Conservation (phyloP, 2,113 vertebrate species). For the Rhabdomys dilectus region DNA sequence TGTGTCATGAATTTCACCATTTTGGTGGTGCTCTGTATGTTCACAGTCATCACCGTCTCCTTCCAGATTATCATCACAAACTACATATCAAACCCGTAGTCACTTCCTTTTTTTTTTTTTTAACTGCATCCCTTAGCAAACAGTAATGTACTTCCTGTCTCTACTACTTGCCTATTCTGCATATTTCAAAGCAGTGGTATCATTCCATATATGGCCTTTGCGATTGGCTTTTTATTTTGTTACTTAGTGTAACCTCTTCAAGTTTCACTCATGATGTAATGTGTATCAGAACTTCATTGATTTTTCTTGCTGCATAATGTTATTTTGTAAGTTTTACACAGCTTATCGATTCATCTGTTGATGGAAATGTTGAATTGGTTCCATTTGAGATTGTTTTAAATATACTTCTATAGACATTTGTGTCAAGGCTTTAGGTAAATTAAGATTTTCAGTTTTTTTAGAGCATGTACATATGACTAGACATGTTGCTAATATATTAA, state of each 20-base stretch:
- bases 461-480: not conserved
- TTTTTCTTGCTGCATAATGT: slow-evolving; percentile 41
- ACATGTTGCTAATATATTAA: slow-evolving; percentile 39
- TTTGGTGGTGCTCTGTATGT: not conserved
- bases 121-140: not conserved
- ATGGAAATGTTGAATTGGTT: not conserved
- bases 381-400: not conserved
- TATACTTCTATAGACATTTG: not conserved
- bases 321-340: not conserved
- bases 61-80: not conserved
- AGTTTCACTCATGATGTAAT: not conserved
- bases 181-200: not conserved
- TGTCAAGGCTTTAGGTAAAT: not conserved
- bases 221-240: not conserved
- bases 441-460: slow-evolving; percentile 57
- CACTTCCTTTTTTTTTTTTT: not conserved
- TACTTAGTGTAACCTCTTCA: not conserved
- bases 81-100: not conserved
- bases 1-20: not conserved
- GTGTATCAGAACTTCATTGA: slow-evolving; percentile 12
- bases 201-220: not conserved
- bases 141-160: slow-evolving; percentile 18
- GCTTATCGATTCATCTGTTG: not conserved
- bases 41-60: not conserved
- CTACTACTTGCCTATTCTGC: not conserved